Evolutionary conservation across 2,888 invertebrate species (phyloP).

Genomic region (Drosophila anceps): DNA sequence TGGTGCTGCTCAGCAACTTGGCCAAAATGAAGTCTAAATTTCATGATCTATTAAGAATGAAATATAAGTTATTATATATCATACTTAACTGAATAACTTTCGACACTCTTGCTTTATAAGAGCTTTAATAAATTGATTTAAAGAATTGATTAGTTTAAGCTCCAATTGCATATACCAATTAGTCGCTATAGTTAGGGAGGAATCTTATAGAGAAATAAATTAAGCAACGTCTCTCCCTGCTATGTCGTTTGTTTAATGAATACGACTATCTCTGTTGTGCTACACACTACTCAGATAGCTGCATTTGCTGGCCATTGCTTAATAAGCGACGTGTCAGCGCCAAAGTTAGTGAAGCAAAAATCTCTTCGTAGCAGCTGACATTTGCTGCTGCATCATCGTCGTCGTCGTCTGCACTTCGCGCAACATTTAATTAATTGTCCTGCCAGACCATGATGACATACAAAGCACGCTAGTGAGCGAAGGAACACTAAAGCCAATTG

Average conservation of each 20-base stretch:
- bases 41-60: too few species aligned
- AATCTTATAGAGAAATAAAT: not conserved
- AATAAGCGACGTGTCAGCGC: constrained; percentile 1
- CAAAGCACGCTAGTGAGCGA: constrained; percentile 27
- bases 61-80: too few species aligned
- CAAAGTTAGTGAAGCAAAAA: constrained; percentile 4
- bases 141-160: not conserved
- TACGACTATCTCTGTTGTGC: not conserved
- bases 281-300: not conserved
- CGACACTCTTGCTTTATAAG: too few species aligned
- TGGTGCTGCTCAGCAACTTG: too few species aligned
- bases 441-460: constrained; percentile 29
- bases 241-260: constrained; percentile 7
- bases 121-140: too few species aligned
- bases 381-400: constrained; percentile 26
- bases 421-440: constrained; percentile 66
- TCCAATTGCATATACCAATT: not conserved
- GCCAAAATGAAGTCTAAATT: too few species aligned
- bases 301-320: constrained; percentile 3
- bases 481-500: constrained; percentile 39
- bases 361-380: constrained; percentile 15
- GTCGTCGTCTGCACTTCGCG: constrained; percentile 35
- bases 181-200: not conserved
- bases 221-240: not conserved
- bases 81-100: too few species aligned